These are phyloP conservation scores for Rosalia funebris DNA, from an alignment of 2,888 invertebrate genomes.

Conservation along the genomic window DNA sequence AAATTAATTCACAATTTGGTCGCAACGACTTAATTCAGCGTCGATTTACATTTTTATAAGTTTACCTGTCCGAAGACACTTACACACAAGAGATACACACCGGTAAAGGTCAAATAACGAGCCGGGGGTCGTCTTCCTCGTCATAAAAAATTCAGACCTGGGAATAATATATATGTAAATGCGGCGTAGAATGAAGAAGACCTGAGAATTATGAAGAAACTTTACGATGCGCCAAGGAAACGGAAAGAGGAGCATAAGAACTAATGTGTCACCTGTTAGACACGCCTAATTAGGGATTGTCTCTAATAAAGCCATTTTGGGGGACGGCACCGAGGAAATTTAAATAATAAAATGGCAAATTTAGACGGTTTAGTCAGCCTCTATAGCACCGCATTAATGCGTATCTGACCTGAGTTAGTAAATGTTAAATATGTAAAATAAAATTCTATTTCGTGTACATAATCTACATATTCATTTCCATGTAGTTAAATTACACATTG, in stretches of 20 bases:
- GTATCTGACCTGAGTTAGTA: background rate
- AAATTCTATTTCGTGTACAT: too few relatives aligned
- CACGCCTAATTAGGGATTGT: constrained; percentile 13
- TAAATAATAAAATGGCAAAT: constrained; percentile 9
- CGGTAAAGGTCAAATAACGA: constrained; percentile 29
- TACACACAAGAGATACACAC: constrained; percentile 25
- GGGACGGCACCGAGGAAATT: background rate
- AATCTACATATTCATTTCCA: too few relatives aligned
- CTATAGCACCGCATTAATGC: too few relatives aligned
- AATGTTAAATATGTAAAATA: too few relatives aligned
- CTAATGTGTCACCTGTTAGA: constrained; percentile 23
- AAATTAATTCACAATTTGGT: constrained; percentile 25
- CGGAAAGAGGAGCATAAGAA: constrained; percentile 2
- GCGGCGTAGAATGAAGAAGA: constrained; percentile 42
- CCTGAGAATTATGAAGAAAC: constrained; percentile 36
- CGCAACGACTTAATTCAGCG: constrained; percentile 42
- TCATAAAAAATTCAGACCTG: constrained; percentile 45
- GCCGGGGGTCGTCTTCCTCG: constrained; percentile 32
- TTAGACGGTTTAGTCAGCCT: background rate
- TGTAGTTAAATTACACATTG: too few relatives aligned
- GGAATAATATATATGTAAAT: constrained; percentile 54
- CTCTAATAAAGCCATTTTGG: constrained; percentile 5
- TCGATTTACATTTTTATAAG: constrained; percentile 49
- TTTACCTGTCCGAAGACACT: constrained; percentile 23
- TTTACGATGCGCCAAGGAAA: constrained; percentile 16